Percentiles rank a stretch among this genome's conserved stretches.
phyloP scores from a whole-genome alignment of 1,140 invertebrate genomes.

The Ctenoplectra terminalis region DNA sequence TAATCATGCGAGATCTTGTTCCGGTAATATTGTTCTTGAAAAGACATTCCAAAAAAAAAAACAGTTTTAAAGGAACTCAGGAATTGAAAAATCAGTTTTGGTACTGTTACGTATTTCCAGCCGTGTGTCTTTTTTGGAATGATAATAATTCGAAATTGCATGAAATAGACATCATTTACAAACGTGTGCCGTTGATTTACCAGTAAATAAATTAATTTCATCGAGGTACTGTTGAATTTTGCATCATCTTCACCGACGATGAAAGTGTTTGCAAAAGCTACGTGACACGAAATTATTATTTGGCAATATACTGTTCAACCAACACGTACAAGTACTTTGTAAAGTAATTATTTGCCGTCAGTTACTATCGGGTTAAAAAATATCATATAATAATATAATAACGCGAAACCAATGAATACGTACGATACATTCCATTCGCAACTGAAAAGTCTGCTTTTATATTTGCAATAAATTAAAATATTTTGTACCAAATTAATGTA shows the following conservation, averaged over 20 bases:
- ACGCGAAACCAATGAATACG: slow-evolving; percentile 16
- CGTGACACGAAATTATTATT: slow-evolving; percentile 43
- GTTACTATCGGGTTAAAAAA: slow-evolving; percentile 32
- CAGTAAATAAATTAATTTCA: slow-evolving; percentile 59
- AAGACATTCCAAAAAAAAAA: slow-evolving; percentile 31
- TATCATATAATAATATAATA: slow-evolving; percentile 18
- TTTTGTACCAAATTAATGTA: slow-evolving; percentile 31
- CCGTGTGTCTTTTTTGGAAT: slow-evolving; percentile 47
- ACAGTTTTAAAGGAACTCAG: slow-evolving; percentile 49
- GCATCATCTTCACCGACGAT: slow-evolving; percentile 9
- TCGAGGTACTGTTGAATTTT: slow-evolving; percentile 23
- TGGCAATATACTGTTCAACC: slow-evolving; percentile 60
- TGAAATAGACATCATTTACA: slow-evolving; percentile 42
- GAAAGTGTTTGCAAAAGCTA: slow-evolving; percentile 25
- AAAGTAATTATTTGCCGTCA: slow-evolving; percentile 70
- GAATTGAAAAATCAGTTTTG: slow-evolving; percentile 68
- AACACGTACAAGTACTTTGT: slow-evolving; percentile 66
- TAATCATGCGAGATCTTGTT: slow-evolving; percentile 61
- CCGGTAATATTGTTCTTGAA: slow-evolving; percentile 49
- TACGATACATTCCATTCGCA: neutral
- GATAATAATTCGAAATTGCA: slow-evolving; percentile 14
- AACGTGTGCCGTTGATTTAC: slow-evolving; percentile 46
- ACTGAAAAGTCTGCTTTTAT: slow-evolving; percentile 8
- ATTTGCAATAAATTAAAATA: slow-evolving; percentile 16
- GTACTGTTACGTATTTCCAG: slow-evolving; percentile 35